A percentile compares a stretch with the other conserved stretches of the same genome.
These are phyloP conservation scores for Drosophila tripunctata DNA, from an alignment of 2,888 invertebrate species.

Conservation along the genomic window DNA sequence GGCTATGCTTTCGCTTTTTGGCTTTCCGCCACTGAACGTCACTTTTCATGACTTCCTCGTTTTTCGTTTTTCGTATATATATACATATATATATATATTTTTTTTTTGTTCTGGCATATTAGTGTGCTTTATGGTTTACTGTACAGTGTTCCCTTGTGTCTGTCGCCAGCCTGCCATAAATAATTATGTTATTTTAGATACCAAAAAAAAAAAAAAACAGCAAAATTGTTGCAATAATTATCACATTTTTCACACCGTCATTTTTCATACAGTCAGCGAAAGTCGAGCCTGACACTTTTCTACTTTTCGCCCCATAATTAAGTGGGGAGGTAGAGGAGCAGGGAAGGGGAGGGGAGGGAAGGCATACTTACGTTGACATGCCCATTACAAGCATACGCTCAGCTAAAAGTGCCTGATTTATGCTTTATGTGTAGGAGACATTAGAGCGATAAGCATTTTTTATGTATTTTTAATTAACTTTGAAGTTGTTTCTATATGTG, in stretches of 20 bases:
- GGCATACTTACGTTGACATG: conserved; percentile 40
- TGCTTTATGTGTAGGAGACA: conserved; percentile 44
- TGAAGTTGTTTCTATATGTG: conserved; percentile 46
- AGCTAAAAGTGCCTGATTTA: conserved; percentile 19
- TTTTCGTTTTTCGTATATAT: no score
- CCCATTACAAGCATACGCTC: conserved; percentile 7
- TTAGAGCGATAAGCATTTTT: conserved; percentile 62
- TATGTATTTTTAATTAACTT: conserved; percentile 78
- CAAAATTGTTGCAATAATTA: conserved; percentile 72
- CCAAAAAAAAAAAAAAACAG: no score
- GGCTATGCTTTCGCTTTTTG: neutral
- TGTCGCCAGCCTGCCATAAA: conserved; percentile 54
- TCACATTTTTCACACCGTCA: conserved; percentile 67
- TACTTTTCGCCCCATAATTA: conserved; percentile 58
- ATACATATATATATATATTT: no score
- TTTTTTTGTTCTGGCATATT: no score
- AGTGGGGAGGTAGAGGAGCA: no score
- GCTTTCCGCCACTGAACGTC: conserved; percentile 21
- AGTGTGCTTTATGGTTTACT: conserved; percentile 4
- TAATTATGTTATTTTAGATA: conserved; percentile 76
- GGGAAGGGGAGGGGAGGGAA: no score
- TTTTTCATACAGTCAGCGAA: conserved; percentile 61
- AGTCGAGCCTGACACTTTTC: conserved; percentile 55
- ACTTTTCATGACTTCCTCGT: conserved; percentile 64
- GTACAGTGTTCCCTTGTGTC: conserved; percentile 11